Conservation (phyloP, 1,140 invertebrate species). For the Bombus picipes region DNA sequence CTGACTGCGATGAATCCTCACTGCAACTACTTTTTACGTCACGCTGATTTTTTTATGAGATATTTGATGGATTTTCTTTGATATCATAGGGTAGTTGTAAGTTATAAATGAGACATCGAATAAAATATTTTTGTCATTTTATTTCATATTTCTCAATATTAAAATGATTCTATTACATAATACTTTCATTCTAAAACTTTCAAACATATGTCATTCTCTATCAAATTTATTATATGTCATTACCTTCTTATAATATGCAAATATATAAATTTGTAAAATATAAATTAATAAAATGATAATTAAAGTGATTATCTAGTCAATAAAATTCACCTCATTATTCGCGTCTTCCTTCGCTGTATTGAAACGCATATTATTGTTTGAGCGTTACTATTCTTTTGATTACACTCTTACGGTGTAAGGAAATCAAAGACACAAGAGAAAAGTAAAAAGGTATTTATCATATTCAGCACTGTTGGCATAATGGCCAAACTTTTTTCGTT, state of each 20-base stretch:
- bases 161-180: neutral
- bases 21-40: neutral
- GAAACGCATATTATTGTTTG: neutral
- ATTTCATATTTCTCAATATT: no score
- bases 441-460: no score
- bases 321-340: neutral
- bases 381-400: neutral
- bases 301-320: neutral
- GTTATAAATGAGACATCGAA: neutral
- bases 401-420: no score
- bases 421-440: no score
- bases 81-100: neutral
- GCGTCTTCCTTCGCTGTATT: neutral
- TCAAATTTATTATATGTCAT: neutral
- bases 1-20: no score
- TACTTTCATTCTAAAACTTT: neutral
- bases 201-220: neutral
- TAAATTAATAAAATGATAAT: neutral
- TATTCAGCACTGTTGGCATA: neutral
- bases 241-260: neutral
- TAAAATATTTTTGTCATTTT: no score
- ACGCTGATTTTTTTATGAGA: neutral
- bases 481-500: constrained; percentile 1
- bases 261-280: neutral
- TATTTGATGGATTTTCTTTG: constrained; percentile 10